Evolutionary conservation across 2,113 vertebrate genomes (phyloP), one percentile per base, ranked within the genome.

Genomic region (Megaceryle maxima): DNA sequence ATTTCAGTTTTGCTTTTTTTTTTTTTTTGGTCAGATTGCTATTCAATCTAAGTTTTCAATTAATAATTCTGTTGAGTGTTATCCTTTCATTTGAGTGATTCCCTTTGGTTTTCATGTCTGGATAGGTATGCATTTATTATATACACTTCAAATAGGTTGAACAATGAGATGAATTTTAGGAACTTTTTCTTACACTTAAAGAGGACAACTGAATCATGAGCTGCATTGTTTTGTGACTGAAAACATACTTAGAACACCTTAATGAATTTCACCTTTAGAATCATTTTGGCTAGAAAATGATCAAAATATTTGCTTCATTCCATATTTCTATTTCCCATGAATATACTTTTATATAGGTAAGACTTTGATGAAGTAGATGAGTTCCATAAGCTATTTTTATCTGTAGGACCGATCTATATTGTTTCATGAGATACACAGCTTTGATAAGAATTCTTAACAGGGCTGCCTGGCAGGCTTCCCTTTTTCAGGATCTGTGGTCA

Each of bases 321-420:
- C 37, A 9, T 31, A 29, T 88, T 70, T 53, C 51, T 90, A 9
- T 70, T 91, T 97, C 87, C 43, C 63, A 31, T 73, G 8, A 56
- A 67, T 80, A 31, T 85, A 37, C 20, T 53, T 92, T 64, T 79
- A 59, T 68, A 83, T 59, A 89, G 26, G 39, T 66, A 86, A 68
- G 24, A 80, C 81, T 75, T 68, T 88, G 56, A 67, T 25, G 63
- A 78, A 73, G 69, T 26, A 56, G 18, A 48, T 33, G 56, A 95
- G 72, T 85, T 50, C 43, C 50, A 80, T 86, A 87, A 96, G 75
- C 81, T n/a, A 69, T 96, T 94, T 86, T 92, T 73, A 29, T 95
- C 85, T 97, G 86, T 94, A 92, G 60, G 79, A 53, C 73, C 81
- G 46, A 91, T 93, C 69, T 60, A 9, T 70, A 51, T 95, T 80